Conservation (phyloP, 2,113 vertebrate genomes). For the Ptilorrhoa leucosticta region DNA sequence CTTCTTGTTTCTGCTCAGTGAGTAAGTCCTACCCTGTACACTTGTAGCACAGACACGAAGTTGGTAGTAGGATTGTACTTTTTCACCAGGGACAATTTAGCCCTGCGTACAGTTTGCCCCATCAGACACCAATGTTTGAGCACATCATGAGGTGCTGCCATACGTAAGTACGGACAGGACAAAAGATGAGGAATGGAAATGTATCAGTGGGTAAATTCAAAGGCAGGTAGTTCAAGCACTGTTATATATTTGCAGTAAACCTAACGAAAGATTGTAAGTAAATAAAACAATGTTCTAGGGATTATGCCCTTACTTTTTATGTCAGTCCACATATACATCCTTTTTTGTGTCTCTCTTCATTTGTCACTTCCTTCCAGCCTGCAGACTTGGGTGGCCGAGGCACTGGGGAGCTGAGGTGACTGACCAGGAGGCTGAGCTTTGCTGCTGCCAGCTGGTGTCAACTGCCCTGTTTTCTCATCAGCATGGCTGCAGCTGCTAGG, state of each 20-base stretch:
- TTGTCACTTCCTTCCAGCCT: not conserved
- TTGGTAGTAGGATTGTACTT: not conserved
- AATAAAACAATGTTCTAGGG: not conserved
- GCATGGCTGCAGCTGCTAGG: not conserved
- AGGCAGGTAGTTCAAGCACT: not conserved
- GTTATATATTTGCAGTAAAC: not conserved
- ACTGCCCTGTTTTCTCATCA: not conserved
- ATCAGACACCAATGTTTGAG: fast-evolving
- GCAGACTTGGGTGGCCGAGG: not conserved
- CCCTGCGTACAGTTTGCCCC: not conserved
- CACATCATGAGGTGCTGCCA: not conserved
- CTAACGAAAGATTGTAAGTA: not conserved
- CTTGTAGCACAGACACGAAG: fast-evolving
- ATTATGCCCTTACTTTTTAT: not conserved
- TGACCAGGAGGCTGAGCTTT: not conserved
- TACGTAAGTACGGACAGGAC: fast-evolving
- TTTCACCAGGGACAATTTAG: not conserved
- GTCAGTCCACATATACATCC: fast-evolving
- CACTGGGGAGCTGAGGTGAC: not conserved
- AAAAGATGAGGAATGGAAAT: not conserved
- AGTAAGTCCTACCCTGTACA: not conserved
- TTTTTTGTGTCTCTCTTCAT: not conserved
- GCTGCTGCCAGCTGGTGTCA: not conserved
- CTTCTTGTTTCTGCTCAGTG: fast-evolving
- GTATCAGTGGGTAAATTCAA: not conserved